phyloP scores from a whole-genome alignment of 2,888 invertebrate genomes.

The Pyrgus malvae region DNA sequence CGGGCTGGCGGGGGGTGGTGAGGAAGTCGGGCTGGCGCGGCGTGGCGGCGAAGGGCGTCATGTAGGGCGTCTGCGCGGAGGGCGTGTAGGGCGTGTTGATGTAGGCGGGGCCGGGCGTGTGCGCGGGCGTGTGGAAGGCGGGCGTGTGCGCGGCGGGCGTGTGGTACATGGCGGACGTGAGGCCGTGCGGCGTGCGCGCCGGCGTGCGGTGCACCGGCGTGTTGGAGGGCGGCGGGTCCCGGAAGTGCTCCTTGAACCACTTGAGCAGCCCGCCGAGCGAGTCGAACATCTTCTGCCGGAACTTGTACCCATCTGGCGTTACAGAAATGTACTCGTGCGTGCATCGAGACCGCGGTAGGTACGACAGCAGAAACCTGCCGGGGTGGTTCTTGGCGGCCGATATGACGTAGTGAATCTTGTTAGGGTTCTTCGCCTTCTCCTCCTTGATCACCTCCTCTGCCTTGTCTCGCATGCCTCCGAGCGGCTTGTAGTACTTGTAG shows the following conservation, averaged over 20 bases:
- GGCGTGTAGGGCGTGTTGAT: slow-evolving; percentile 95
- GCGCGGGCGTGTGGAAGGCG: slow-evolving; percentile 88
- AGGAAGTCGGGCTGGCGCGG: slow-evolving; percentile 83
- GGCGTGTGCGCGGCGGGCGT: slow-evolving; percentile 83
- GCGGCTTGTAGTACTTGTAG: slow-evolving; percentile 92
- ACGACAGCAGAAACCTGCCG: slow-evolving; percentile 96
- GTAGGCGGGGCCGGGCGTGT: slow-evolving; percentile 84
- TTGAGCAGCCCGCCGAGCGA: slow-evolving; percentile 89
- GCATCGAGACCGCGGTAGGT: slow-evolving; percentile 91
- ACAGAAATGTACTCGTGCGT: slow-evolving; percentile 96
- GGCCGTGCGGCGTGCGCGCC: slow-evolving; percentile 86
- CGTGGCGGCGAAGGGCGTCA: slow-evolving; percentile 95
- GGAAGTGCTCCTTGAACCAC: slow-evolving; percentile 99
- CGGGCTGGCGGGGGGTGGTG: slow-evolving; percentile 59
- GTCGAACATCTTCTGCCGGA: slow-evolving; percentile 93
- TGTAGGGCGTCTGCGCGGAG: slow-evolving; percentile 95
- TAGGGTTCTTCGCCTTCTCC: slow-evolving; percentile 93
- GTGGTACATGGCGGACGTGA: slow-evolving; percentile 68
- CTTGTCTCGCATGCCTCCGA: slow-evolving; percentile 91
- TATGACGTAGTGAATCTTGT: slow-evolving; percentile 94
- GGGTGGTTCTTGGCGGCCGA: slow-evolving; percentile 93
- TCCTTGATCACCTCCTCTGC: slow-evolving; percentile 93
- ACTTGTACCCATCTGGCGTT: slow-evolving; percentile 95
- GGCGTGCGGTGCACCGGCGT: slow-evolving; percentile 87
- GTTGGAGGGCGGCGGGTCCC: slow-evolving; percentile 91